These are phyloP conservation scores for Hyla sarda DNA, from an alignment of 2,113 vertebrate species.

Conservation along the genomic window DNA sequence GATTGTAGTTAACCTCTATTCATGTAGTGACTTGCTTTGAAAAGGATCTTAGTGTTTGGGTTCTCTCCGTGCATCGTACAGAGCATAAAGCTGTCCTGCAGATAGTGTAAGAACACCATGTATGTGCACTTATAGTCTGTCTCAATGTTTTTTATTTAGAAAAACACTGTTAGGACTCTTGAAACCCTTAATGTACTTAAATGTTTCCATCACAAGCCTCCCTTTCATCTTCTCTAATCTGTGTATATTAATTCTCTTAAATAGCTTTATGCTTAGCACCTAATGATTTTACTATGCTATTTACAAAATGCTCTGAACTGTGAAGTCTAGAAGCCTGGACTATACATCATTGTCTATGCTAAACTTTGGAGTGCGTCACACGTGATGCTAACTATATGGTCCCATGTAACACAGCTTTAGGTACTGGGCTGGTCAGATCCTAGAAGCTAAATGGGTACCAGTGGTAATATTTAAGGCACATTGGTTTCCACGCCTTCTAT, in stretches of 20 bases:
- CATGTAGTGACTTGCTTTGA: background rate
- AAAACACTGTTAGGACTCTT: background rate
- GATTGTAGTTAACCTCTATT: background rate
- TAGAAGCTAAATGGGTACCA: too few species aligned
- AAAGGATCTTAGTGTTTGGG: background rate
- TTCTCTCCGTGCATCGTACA: background rate
- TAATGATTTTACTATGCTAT: conserved; percentile 36
- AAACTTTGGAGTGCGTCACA: background rate
- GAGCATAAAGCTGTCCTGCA: background rate
- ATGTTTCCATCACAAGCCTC: conserved; percentile 30
- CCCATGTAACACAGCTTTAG: too few species aligned
- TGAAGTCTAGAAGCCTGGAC: background rate
- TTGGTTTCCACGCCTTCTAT: too few species aligned
- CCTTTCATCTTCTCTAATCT: conserved; percentile 28
- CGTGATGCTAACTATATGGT: too few species aligned
- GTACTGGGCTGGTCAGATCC: too few species aligned
- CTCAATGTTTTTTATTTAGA: background rate
- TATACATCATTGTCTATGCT: background rate
- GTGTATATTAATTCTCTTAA: conserved; percentile 32
- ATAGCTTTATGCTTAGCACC: conserved; percentile 9
- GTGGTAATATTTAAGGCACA: too few species aligned
- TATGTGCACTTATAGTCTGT: background rate
- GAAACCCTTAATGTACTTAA: conserved; percentile 31
- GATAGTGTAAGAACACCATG: background rate
- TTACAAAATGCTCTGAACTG: background rate